Evolutionary conservation across 2,113 vertebrate genomes (phyloP).

Genomic region (Porphyrio hochstetteri): DNA sequence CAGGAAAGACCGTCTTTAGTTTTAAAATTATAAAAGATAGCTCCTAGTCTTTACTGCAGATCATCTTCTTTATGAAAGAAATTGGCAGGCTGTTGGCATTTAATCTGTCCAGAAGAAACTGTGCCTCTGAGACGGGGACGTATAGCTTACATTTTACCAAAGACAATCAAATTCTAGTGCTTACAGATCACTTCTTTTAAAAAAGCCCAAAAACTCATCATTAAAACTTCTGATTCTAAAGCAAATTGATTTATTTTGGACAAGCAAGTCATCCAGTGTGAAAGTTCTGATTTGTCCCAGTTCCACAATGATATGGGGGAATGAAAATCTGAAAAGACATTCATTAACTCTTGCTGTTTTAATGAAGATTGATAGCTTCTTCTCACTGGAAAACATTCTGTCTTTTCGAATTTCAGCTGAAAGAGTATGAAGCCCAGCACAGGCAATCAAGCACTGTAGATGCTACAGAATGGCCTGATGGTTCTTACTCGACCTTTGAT

Average conservation of each 20-base stretch:
- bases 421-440: slow-evolving; percentile 96
- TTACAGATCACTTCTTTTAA: neutral
- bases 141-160: neutral
- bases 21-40: neutral
- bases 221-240: neutral
- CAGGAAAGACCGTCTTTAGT: neutral
- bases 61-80: neutral
- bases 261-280: neutral
- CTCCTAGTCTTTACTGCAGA: neutral
- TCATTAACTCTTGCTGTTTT: neutral
- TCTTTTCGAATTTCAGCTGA: slow-evolving; percentile 86
- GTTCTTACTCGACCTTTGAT: slow-evolving; percentile 85
- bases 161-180: neutral
- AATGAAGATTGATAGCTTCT: neutral
- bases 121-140: neutral
- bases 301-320: neutral
- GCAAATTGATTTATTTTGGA: neutral
- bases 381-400: neutral
- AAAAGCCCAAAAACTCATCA: neutral
- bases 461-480: slow-evolving; percentile 89
- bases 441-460: slow-evolving; percentile 85
- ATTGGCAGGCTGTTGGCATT: neutral
- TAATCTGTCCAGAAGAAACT: neutral
- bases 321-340: neutral
- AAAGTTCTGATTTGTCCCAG: neutral